phyloP scores from a whole-genome alignment of 2,797 vertebrate species.

The Benthosema pterotum region DNA sequence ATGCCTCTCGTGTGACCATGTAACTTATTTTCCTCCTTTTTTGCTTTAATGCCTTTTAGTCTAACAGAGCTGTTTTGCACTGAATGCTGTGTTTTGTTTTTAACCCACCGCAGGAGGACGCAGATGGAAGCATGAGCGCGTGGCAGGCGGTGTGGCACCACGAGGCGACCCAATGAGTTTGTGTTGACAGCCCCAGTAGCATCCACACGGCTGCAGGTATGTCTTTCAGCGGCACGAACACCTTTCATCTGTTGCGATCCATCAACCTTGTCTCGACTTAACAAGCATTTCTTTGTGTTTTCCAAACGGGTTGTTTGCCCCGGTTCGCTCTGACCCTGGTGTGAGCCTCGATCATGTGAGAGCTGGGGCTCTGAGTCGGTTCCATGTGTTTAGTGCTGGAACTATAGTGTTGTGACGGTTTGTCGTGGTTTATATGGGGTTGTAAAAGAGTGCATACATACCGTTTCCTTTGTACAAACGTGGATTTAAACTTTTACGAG shows the following conservation, averaged over 20 bases:
- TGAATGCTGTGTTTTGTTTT: slow-evolving; percentile 34
- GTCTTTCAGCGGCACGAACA: slow-evolving; percentile 59
- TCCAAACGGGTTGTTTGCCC: slow-evolving; percentile 21
- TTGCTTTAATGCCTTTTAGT: slow-evolving; percentile 25
- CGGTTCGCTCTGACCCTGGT: no score
- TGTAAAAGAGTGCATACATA: slow-evolving; percentile 6
- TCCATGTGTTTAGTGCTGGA: background rate
- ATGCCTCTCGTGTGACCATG: no score
- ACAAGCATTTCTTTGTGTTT: slow-evolving; percentile 61
- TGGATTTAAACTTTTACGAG: slow-evolving; percentile 8
- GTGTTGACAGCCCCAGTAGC: slow-evolving; percentile 67
- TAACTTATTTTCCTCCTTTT: no score
- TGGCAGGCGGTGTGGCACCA: slow-evolving; percentile 42
- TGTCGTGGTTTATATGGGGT: slow-evolving; percentile 3
- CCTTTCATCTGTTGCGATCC: slow-evolving; percentile 55
- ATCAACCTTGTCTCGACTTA: slow-evolving; percentile 61
- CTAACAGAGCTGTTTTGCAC: slow-evolving; percentile 10
- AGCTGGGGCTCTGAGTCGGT: no score
- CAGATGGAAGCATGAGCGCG: slow-evolving; percentile 17
- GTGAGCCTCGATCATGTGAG: no score
- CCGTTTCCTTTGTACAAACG: slow-evolving; percentile 11
- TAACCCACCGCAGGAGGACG: slow-evolving; percentile 16
- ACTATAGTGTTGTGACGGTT: slow-evolving; percentile 19
- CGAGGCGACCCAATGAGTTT: slow-evolving; percentile 63
- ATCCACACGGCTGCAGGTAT: slow-evolving; percentile 54